These are phyloP conservation scores for Aulostomus chinensis DNA, from an alignment of 2,797 vertebrate genomes.

Conservation along the genomic window DNA sequence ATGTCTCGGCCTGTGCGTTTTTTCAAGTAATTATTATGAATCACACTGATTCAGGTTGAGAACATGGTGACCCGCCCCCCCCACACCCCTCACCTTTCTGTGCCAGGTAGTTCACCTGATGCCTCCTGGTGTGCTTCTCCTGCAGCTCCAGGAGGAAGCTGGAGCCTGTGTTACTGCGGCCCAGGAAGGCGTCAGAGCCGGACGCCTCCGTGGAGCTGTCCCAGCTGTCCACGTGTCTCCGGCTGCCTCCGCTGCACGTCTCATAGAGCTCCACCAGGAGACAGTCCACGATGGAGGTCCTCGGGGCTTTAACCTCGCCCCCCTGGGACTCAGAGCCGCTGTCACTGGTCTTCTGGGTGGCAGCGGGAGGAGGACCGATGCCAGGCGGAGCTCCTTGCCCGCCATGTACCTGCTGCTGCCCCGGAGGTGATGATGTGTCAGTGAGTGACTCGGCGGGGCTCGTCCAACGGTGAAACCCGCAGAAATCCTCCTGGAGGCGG, in stretches of 20 bases:
- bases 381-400: constrained; percentile 10
- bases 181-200: constrained; percentile 82
- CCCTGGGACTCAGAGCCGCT: constrained; percentile 23
- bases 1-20: no score
- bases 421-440: constrained; percentile 53
- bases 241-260: constrained; percentile 72
- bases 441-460: constrained; percentile 14
- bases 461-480: constrained; percentile 67
- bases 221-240: constrained; percentile 79
- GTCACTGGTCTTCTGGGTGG: constrained; percentile 8
- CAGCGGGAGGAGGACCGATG: background rate
- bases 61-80: background rate
- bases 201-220: constrained; percentile 93
- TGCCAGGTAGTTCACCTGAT: constrained; percentile 85
- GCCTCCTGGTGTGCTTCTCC: constrained; percentile 83
- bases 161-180: constrained; percentile 82
- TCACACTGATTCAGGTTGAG: no score
- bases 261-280: constrained; percentile 93
- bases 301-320: constrained; percentile 27
- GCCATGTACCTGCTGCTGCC: constrained; percentile 3
- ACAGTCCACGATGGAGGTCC: constrained; percentile 89
- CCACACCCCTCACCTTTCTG: constrained; percentile 83
- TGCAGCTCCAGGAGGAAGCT: constrained; percentile 87
- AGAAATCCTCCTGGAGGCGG: constrained; percentile 40
- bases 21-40: no score